Base-by-base conservation (phyloP, 2,797 vertebrate species). In the Thaleichthys pacificus region DNA sequence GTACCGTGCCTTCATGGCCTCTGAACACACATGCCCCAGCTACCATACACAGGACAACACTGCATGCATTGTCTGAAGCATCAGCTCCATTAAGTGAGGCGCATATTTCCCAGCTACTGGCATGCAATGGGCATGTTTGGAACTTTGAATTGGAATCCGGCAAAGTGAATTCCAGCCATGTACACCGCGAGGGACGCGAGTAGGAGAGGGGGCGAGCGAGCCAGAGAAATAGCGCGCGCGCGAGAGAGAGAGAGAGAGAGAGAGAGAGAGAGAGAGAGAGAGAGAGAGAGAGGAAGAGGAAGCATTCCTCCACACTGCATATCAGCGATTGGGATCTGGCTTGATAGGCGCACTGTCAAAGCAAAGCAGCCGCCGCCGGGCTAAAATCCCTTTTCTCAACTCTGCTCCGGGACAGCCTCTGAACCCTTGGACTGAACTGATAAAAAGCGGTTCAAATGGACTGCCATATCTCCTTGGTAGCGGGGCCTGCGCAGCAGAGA, bases 381-480 rank as follows among this genome's bases (percentile, higher is more conserved):
- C 15, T 54, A 6, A 73, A 76, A 70, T 73, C 65, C 57, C 57
- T 61, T 64, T 68, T 66, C 67, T 72, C 62, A 75, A 68, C 67
- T 47, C 64, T n/a, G 76, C 77, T 79, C 70, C 63, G 51, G 69
- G 51, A 73, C 70, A 69, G 69, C 65, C 30, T 12, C 66, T 80
- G 74, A 81, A 88, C 84, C 79, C 77, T 89, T 89, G 85, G 83
- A 88, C 89, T 74, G 72, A 75, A 69, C 86, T 87, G 87, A 89
- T 87, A 86, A 90, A 90, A n/a, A n/a, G 68, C 32, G 72, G 80
- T 80, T 74, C 12, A 77, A 66, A 62, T 82, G 84, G 86, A 82
- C 81, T 79, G 77, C 80, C 32, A 70, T 51, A 30, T 78, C 76
- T 70, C 68, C 80, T 84, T 82, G 85, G 82, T 80, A 66, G 69